phyloP scores from a whole-genome alignment of 2,113 vertebrate genomes.

The Nibea albiflora region DNA sequence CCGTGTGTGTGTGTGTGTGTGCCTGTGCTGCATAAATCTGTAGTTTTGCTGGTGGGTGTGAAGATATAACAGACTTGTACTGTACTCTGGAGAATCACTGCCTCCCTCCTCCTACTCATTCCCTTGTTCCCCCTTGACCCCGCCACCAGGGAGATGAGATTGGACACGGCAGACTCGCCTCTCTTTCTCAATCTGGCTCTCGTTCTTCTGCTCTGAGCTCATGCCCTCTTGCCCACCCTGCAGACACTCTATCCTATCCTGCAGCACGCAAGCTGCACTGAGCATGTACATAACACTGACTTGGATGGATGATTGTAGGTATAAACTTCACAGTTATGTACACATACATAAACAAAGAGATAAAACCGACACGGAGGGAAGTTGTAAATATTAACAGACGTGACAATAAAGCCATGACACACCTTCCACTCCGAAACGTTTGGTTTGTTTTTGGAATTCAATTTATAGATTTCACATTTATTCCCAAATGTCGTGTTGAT shows the following conservation, averaged over 20 bases:
- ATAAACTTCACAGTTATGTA: slow-evolving; percentile 57
- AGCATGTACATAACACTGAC: slow-evolving; percentile 18
- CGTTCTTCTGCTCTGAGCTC: slow-evolving; percentile 61
- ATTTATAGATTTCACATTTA: slow-evolving; percentile 48
- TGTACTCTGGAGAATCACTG: slow-evolving; percentile 39
- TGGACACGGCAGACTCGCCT: slow-evolving; percentile 57
- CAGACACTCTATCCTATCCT: slow-evolving; percentile 37
- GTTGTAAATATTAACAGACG: slow-evolving; percentile 4
- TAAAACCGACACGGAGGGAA: slow-evolving; percentile 16
- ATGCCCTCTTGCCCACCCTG: slow-evolving; percentile 40
- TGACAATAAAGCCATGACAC: slow-evolving; percentile 4
- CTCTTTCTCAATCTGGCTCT: slow-evolving; percentile 48
- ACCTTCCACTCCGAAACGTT: neutral
- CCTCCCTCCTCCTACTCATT: slow-evolving; percentile 18
- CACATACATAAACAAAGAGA: slow-evolving; percentile 39
- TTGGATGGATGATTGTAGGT: slow-evolving; percentile 26
- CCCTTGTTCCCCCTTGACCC: slow-evolving; percentile 42
- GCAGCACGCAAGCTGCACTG: slow-evolving; percentile 14
- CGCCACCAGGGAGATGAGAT: slow-evolving; percentile 59
- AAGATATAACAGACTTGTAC: slow-evolving; percentile 53
- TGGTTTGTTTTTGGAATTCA: neutral
- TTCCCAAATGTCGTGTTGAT: slow-evolving; percentile 15
- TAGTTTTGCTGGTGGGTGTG: slow-evolving; percentile 58
- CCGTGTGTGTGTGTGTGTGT: slow-evolving; percentile 48
- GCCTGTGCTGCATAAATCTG: slow-evolving; percentile 35